These are phyloP conservation scores for Acanthochromis polyacanthus DNA, from an alignment of 2,113 vertebrate genomes.

Conservation along the genomic window DNA sequence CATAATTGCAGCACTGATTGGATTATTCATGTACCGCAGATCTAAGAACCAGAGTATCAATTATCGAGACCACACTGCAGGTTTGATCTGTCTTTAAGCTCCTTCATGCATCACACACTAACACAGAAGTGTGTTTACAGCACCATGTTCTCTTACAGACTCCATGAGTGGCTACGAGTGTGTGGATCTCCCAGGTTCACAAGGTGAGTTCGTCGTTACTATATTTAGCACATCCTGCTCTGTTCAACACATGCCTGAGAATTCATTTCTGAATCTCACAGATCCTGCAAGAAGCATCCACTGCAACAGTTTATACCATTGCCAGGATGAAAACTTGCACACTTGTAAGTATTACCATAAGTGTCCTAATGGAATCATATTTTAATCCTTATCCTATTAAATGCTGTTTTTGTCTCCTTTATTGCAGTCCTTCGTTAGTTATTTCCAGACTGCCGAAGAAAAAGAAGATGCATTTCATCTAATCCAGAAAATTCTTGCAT, in stretches of 20 bases:
- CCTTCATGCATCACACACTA: background rate
- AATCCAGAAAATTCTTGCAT: background rate
- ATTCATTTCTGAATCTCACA: slow-evolving; percentile 8
- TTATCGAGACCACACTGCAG: background rate
- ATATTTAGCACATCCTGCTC: background rate
- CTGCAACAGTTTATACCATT: slow-evolving; percentile 1
- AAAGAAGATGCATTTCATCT: slow-evolving; percentile 5
- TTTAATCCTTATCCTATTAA: background rate
- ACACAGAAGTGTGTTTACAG: background rate
- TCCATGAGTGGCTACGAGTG: background rate
- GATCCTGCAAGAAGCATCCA: accelerated
- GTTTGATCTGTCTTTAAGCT: slow-evolving; percentile 25
- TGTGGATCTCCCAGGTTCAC: background rate
- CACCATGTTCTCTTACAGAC: background rate
- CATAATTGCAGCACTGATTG: slow-evolving; percentile 5
- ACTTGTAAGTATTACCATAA: slow-evolving; percentile 42
- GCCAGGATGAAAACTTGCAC: background rate
- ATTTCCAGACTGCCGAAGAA: background rate
- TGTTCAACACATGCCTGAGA: background rate
- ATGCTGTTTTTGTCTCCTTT: slow-evolving; percentile 3
- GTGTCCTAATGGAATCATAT: background rate
- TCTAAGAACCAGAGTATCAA: background rate
- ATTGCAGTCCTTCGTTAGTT: slow-evolving; percentile 38
- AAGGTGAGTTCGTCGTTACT: slow-evolving; percentile 23
- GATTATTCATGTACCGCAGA: slow-evolving; percentile 26